Evolutionary conservation across 2,113 vertebrate genomes (phyloP), one percentile per base, ranked within the genome.

Genomic region (Acinonyx jubatus): DNA sequence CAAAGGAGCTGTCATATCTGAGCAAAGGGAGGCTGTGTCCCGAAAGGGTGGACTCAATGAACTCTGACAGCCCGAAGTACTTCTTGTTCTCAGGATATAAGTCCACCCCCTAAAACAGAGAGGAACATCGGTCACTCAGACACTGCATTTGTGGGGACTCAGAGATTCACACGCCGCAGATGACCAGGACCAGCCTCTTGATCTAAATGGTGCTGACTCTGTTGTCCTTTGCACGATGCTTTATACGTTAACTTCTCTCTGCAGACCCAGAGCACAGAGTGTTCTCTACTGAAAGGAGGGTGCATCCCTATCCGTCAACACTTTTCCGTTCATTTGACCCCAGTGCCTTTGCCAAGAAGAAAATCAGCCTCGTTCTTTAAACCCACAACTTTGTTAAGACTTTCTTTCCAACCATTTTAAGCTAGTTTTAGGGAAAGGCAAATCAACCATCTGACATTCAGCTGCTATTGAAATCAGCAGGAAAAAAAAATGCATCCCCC

Each of bases 31-130:
- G 99, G 71, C 99, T 99, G 87, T 99, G 99, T 33, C 99, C 99
- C 2, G 99, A 99, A 15, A 99, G 98, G 0, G 99, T 99, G 3
- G 99, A 99, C 68, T 99, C 99, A 74, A 99, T 99, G 90, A 99
- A 99, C 98, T 99, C 99, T 5, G 99, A 99, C 82, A 99, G 98
- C 25, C 99, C 99, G 91, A 99, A 99, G 98, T 99, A 99, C 92
- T 99, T 99, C 52, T 99, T 99, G 98, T 98, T 99, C 97, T 99
- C 99, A 1, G 99, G 99, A 91, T 99, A 99, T 78, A 99, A 98
- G 93, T 99, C 99, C 94, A 99, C 98, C 80, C 99, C 99, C 99
- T 99, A 83, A 57, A 98, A 91, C 38, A 98, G 96, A 98, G 7
- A 27, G 88, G 68, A n/a, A 5, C 2, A 33, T 29, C 5, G 5